phyloP scores from a whole-genome alignment of 2,113 vertebrate species.

The Glareola pratincola region DNA sequence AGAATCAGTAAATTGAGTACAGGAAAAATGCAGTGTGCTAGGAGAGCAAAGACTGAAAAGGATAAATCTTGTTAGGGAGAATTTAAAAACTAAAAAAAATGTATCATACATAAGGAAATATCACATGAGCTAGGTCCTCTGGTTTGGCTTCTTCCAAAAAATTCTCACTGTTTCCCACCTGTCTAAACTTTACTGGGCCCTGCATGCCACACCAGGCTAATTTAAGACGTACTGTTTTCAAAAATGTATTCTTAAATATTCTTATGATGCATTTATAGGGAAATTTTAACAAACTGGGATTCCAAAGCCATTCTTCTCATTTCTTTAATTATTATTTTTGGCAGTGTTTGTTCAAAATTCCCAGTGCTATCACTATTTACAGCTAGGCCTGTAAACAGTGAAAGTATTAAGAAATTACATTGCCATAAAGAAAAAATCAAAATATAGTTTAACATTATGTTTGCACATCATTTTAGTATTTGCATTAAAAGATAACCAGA shows the following conservation, averaged over 20 bases:
- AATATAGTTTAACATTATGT: background rate
- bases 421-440: background rate
- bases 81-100: background rate
- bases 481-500: background rate
- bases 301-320: background rate
- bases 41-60: background rate
- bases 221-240: background rate
- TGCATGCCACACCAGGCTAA: background rate
- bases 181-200: background rate
- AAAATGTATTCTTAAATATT: background rate
- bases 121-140: background rate
- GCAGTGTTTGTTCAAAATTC: background rate
- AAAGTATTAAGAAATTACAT: background rate
- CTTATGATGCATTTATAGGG: background rate
- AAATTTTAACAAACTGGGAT: background rate
- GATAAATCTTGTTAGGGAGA: background rate
- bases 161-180: background rate
- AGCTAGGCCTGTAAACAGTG: background rate
- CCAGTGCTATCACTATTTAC: background rate
- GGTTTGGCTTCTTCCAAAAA: background rate
- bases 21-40: background rate
- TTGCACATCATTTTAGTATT: background rate
- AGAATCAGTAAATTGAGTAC: background rate
- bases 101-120: background rate
- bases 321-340: background rate